Evolutionary conservation across 2,113 vertebrate genomes (phyloP).

Genomic region (Myotis davidii): DNA sequence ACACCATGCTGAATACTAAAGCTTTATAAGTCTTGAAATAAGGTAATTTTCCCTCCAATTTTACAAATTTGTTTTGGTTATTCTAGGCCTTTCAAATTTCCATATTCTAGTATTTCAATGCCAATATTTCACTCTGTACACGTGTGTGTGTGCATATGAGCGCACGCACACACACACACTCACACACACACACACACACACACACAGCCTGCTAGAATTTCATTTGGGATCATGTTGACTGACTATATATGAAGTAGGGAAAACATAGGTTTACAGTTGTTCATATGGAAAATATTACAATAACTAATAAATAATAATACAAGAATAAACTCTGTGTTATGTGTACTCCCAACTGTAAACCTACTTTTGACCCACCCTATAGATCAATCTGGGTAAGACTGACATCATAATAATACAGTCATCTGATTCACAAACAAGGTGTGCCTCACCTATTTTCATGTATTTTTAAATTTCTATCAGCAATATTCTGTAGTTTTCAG

Average conservation of each 20-base stretch:
- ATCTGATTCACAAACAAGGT: neutral
- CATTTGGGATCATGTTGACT: neutral
- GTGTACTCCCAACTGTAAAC: neutral
- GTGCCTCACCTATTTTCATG: neutral
- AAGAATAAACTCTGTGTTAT: neutral
- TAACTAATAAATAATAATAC: neutral
- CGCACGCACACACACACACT: neutral
- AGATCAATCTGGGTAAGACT: neutral
- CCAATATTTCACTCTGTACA: neutral
- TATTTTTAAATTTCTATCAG: neutral
- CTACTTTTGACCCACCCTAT: neutral
- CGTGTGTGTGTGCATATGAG: no score
- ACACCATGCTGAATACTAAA: neutral
- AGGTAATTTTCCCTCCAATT: neutral
- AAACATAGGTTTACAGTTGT: neutral
- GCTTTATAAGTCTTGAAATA: neutral
- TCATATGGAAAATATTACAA: neutral
- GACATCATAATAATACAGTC: neutral
- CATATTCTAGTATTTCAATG: neutral
- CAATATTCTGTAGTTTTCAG: neutral
- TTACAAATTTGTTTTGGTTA: neutral
- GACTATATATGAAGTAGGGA: neutral
- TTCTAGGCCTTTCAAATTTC: neutral
- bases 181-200: neutral
- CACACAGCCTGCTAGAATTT: neutral